A percentile compares a stretch with the other conserved stretches of the same genome.
phyloP scores from a whole-genome alignment of 2,113 vertebrate genomes.

The Platanista minor region DNA sequence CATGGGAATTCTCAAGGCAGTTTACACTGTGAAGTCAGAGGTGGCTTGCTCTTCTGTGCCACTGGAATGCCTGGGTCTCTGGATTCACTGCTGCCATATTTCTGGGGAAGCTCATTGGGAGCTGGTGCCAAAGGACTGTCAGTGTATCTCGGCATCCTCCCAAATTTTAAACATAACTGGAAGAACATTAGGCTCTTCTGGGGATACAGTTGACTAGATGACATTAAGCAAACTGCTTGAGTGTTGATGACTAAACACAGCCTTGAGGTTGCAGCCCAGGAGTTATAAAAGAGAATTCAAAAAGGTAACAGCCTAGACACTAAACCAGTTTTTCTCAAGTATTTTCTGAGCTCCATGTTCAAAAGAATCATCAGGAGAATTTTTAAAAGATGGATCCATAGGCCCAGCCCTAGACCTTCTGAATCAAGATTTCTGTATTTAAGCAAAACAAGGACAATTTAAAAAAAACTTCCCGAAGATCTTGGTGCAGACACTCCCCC shows the following conservation, averaged over 20 bases:
- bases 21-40: background rate
- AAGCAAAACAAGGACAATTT: background rate
- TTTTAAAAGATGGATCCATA: background rate
- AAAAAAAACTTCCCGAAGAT: background rate
- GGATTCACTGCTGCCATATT: background rate
- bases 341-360: background rate
- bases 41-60: background rate
- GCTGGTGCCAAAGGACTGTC: constrained; percentile 56
- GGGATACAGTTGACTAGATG: constrained; percentile 52
- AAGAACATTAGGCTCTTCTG: constrained; percentile 64
- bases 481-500: background rate
- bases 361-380: background rate
- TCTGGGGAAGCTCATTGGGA: background rate
- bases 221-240: constrained; percentile 56
- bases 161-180: constrained; percentile 61
- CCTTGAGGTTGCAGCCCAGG: background rate
- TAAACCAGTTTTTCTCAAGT: background rate
- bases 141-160: constrained; percentile 60
- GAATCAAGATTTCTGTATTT: background rate
- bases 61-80: background rate
- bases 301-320: background rate
- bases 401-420: background rate
- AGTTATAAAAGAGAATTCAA: background rate
- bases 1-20: background rate
- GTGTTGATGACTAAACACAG: background rate